Evolutionary conservation across 2,113 vertebrate genomes (phyloP).

Genomic region (Otus sunia): DNA sequence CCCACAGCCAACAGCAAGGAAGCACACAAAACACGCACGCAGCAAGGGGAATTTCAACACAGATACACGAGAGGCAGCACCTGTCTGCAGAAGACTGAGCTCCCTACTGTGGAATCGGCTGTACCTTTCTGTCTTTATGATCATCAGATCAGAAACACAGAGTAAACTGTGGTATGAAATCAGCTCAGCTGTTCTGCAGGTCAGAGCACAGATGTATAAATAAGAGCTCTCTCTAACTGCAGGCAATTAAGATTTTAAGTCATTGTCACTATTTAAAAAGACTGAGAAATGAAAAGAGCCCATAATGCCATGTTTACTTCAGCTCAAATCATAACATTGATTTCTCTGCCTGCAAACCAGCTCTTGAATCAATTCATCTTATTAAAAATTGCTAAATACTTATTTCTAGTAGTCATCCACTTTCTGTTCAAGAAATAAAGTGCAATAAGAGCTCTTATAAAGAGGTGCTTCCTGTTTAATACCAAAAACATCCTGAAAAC

Average conservation of each 20-base stretch:
- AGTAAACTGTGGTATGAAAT: rapidly evolving
- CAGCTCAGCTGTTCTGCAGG: not conserved
- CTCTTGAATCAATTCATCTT: not conserved
- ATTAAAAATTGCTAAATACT: not conserved
- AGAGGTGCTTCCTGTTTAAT: not conserved
- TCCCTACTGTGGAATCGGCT: rapidly evolving
- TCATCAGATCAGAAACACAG: not conserved
- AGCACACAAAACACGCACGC: not conserved
- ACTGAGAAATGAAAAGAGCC: not conserved
- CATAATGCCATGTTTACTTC: not conserved
- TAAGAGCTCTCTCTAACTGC: not conserved
- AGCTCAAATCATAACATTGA: not conserved
- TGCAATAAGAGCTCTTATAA: not conserved
- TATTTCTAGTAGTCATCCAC: not conserved
- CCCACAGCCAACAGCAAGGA: not conserved
- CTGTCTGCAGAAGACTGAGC: rapidly evolving
- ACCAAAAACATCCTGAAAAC: not conserved
- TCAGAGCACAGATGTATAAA: not conserved
- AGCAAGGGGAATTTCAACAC: not conserved
- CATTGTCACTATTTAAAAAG: not conserved
- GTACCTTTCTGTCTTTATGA: rapidly evolving
- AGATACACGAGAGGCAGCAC: not conserved
- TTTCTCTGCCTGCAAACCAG: not conserved
- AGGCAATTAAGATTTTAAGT: not conserved
- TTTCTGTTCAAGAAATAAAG: not conserved